Evolutionary conservation across 2,797 vertebrate genomes (phyloP), one percentile per base, ranked within the genome.

Genomic region (Zalophus californianus): DNA sequence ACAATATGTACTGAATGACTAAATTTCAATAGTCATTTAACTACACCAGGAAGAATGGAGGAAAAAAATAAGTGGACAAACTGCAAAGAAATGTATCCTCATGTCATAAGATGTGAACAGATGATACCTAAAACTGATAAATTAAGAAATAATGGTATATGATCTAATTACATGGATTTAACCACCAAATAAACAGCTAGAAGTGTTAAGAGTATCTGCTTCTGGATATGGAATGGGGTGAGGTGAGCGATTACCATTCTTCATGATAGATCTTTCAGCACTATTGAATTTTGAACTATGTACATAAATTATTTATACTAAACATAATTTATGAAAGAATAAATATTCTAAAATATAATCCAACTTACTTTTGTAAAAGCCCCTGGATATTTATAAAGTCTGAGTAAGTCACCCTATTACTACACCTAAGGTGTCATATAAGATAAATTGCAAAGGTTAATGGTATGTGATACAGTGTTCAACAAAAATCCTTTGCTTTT

Each of bases 341-440:
- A 84, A 80, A 73, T 38, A 91, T 27, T 60, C 16, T 90, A 70
- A 75, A 90, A 82, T 56, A 94, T 38, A 38, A 80, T 29, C 50
- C 25, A 54, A 88, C 18, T 85, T 13, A 66, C n/a, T 82, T n/a
- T 58, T 83, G 25, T 35, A 32, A 44, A 94, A 93, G 23, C 12
- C 27, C 73, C 12, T 77, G 23, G 68, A 21, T 89, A 83, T 83
- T 96, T 90, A 88, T 41, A 75, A 95, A 73, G 27, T 41, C 35
- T 91, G 29, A 16, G 25, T 58, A 64, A 85, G 29, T 50, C 16
- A 68, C 8, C 64, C 78, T 41, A 4, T 72, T 89, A 82, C 68
- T n/a, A 23, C 21, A 64, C 16, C 48, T 54, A 91, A 64, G 32
- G 27, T 48, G 25, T 29, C 44, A 75, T 8, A 2, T 58, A 58